Conservation (phyloP, 2,888 invertebrate genomes). For the Lasioglossum oenotherae region DNA sequence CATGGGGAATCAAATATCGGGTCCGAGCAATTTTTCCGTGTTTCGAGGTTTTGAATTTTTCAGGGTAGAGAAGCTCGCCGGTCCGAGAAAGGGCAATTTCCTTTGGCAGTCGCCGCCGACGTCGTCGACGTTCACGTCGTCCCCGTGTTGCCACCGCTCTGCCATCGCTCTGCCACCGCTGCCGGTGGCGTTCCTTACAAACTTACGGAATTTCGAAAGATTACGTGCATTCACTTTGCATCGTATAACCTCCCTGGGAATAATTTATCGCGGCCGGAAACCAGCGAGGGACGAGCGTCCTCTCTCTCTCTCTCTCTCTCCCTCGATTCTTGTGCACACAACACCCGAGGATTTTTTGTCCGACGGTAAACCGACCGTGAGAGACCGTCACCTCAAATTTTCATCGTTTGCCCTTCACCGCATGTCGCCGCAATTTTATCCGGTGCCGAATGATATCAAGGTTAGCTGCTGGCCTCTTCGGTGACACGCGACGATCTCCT, state of each 20-base stretch:
- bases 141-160: not conserved
- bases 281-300: not conserved
- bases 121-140: not conserved
- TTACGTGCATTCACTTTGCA: conserved; percentile 50
- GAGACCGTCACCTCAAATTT: conserved; percentile 18
- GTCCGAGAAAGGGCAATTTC: conserved; percentile 7
- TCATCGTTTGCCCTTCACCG: not conserved
- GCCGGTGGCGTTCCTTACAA: conserved; percentile 1
- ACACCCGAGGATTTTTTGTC: conserved; percentile 23
- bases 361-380: not conserved
- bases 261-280: conserved; percentile 15
- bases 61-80: not conserved
- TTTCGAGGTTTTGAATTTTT: conserved; percentile 24
- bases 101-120: not conserved
- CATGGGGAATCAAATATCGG: conserved; percentile 30
- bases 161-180: not conserved
- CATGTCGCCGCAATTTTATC: conserved; percentile 40
- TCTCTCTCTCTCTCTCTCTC: not conserved
- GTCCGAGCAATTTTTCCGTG: conserved; percentile 12
- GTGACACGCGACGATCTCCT: not conserved
- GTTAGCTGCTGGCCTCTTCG: not conserved
- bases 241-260: conserved; percentile 42
- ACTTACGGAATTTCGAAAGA: conserved; percentile 14
- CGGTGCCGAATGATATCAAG: not conserved
- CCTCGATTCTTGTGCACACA: not conserved